phyloP scores from a whole-genome alignment of 2,888 invertebrate genomes.

The Zeuzera pyrina region DNA sequence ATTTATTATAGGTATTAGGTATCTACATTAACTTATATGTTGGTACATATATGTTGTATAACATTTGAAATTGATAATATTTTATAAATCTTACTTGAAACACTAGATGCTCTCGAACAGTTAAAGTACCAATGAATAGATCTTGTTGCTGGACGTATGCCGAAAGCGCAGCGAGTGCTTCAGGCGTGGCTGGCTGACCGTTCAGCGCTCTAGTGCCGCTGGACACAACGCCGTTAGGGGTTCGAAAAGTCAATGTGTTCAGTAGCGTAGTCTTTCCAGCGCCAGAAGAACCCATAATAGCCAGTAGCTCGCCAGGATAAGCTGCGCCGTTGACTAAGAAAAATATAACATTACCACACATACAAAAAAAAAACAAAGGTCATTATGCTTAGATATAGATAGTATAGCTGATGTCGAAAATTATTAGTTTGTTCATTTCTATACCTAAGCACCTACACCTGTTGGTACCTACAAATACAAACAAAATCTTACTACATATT shows the following conservation, averaged over 20 bases:
- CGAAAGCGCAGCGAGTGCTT: constrained; percentile 81
- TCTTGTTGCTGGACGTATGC: constrained; percentile 97
- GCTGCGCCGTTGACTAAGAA: constrained; percentile 84
- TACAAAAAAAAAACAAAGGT: too few relatives aligned
- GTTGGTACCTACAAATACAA: too few relatives aligned
- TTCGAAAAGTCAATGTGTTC: constrained; percentile 89
- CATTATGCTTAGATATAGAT: too few relatives aligned
- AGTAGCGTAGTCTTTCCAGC: constrained; percentile 96
- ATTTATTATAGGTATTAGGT: too few relatives aligned
- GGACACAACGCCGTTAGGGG: constrained; percentile 78
- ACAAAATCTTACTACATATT: too few relatives aligned
- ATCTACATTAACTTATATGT: not conserved
- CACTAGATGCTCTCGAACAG: constrained; percentile 89
- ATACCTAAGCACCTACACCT: too few relatives aligned
- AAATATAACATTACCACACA: too few relatives aligned
- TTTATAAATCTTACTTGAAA: constrained; percentile 77
- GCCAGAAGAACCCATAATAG: constrained; percentile 92
- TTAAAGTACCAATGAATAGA: constrained; percentile 91
- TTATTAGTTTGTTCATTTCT: too few relatives aligned
- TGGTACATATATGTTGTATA: not conserved
- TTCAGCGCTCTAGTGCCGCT: constrained; percentile 78
- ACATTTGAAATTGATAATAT: not conserved
- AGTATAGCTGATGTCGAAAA: too few relatives aligned
- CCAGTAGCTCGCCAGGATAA: constrained; percentile 87
- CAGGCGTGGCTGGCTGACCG: constrained; percentile 81